Conservation (phyloP, 2,888 invertebrate genomes). For the Tenthredo amoena region DNA sequence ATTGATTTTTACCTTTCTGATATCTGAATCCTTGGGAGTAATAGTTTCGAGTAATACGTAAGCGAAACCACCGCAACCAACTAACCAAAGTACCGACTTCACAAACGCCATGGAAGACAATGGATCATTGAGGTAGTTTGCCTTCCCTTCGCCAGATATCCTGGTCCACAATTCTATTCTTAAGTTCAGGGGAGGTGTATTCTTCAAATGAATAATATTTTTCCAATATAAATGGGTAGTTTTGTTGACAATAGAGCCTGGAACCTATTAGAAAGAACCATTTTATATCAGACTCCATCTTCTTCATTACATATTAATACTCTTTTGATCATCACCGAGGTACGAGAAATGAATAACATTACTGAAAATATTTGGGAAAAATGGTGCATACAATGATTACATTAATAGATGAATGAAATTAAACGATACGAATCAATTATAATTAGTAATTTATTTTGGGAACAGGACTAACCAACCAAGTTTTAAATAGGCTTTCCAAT, state of each 20-base stretch:
- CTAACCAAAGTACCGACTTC: slow-evolving; percentile 68
- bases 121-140: slow-evolving; percentile 78
- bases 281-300: neutral
- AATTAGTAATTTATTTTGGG: neutral
- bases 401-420: neutral
- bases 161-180: slow-evolving; percentile 78
- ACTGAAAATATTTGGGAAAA: neutral
- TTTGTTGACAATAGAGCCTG: slow-evolving; percentile 84
- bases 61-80: slow-evolving; percentile 43
- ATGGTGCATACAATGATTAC: neutral
- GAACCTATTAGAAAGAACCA: slow-evolving; percentile 82
- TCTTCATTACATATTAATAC: neutral
- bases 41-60: slow-evolving; percentile 52
- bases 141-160: slow-evolving; percentile 82
- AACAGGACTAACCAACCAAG: neutral
- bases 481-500: neutral
- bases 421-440: neutral
- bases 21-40: slow-evolving; percentile 22
- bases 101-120: slow-evolving; percentile 78
- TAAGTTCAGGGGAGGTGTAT: slow-evolving; percentile 75
- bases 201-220: slow-evolving; percentile 87
- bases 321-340: neutral
- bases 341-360: neutral
- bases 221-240: slow-evolving; percentile 84
- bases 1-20: slow-evolving; percentile 62